phyloP scores from a whole-genome alignment of 2,888 invertebrate species.

The Diarsia rubi region DNA sequence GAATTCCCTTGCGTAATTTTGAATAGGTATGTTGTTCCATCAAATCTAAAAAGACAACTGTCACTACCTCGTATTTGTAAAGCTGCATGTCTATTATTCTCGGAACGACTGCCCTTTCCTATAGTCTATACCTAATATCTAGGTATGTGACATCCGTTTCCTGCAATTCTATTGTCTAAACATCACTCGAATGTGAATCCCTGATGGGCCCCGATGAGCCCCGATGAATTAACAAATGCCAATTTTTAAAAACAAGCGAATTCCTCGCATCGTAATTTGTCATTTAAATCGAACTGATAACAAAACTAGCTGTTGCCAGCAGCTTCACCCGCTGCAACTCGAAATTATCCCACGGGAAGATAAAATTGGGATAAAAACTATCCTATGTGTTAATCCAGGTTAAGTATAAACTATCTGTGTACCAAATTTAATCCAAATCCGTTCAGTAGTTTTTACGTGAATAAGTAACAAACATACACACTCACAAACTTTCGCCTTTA shows the following conservation, averaged over 20 bases:
- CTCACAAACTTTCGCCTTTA: too few relatives aligned
- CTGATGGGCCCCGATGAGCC: background rate
- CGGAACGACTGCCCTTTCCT: conserved; percentile 19
- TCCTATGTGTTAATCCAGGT: too few relatives aligned
- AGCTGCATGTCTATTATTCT: background rate
- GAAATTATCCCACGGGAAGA: too few relatives aligned
- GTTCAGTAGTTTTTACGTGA: too few relatives aligned
- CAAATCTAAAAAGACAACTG: background rate
- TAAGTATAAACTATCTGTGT: too few relatives aligned
- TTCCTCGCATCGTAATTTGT: background rate
- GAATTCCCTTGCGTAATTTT: background rate
- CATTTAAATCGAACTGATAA: background rate
- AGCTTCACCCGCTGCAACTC: too few relatives aligned
- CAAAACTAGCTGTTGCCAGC: too few relatives aligned
- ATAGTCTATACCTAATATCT: conserved; percentile 8
- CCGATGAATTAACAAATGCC: background rate
- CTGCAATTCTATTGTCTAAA: conserved; percentile 19
- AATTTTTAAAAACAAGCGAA: background rate
- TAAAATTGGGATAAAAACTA: too few relatives aligned
- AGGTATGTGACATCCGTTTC: conserved; percentile 35
- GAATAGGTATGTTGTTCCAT: background rate
- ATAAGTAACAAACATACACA: too few relatives aligned
- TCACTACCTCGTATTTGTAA: background rate
- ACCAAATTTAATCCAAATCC: too few relatives aligned
- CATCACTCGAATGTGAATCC: conserved; percentile 11